phyloP scores from a whole-genome alignment of 2,113 vertebrate species.

The Jacana jacana region DNA sequence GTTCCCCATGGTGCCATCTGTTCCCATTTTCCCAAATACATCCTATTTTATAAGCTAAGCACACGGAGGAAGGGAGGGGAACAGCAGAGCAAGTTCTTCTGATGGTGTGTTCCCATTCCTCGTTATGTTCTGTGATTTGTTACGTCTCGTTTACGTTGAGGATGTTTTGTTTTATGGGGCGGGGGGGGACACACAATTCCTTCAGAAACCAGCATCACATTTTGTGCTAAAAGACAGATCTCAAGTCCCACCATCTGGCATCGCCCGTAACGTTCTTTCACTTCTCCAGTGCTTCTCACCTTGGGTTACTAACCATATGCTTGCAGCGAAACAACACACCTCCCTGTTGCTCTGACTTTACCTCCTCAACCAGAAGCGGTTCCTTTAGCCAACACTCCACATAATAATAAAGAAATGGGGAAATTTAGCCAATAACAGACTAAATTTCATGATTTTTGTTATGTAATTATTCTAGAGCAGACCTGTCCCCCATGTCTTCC shows the following conservation, averaged over 20 bases:
- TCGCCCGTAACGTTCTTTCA: background rate
- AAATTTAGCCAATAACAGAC: conserved; percentile 55
- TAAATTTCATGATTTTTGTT: conserved; percentile 55
- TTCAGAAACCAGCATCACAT: background rate
- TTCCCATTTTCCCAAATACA: background rate
- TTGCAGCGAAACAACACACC: background rate
- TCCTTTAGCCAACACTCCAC: conserved; percentile 1
- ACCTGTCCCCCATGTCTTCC: conserved; percentile 22
- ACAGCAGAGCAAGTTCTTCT: background rate
- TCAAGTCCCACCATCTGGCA: background rate
- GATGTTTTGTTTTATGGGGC: background rate
- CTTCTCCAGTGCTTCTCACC: conserved; percentile 3
- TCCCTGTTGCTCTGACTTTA: conserved; percentile 5
- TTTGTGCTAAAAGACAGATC: background rate
- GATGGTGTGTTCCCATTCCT: background rate
- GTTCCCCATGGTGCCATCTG: conserved; percentile 18
- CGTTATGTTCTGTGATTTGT: background rate
- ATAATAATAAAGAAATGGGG: conserved; percentile 4
- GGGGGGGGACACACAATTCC: background rate
- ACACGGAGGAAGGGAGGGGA: background rate
- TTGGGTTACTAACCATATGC: conserved; percentile 43
- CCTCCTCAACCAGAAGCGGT: conserved; percentile 21
- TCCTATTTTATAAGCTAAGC: background rate
- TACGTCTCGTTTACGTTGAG: background rate
- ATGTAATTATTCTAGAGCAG: conserved; percentile 2